Base-by-base conservation (phyloP, 2,888 invertebrate genomes). In the Pristionchus mayeri region DNA sequence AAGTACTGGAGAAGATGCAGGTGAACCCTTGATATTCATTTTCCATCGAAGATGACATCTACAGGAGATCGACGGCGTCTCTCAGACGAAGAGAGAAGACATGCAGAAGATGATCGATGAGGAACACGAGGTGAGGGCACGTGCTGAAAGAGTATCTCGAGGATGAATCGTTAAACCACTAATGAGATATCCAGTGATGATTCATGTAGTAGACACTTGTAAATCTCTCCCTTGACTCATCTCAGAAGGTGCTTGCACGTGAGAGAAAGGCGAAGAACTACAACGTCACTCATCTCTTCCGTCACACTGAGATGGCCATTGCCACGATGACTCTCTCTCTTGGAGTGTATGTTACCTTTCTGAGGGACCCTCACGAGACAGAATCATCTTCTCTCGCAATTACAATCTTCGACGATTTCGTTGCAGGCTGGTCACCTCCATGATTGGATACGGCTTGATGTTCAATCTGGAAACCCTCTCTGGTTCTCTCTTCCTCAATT, bases 401-500 rank as follows among this genome's bases (percentile, higher is more conserved):
- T 2, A 63, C 13, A 63, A 2, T 34, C 27, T 13, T 63, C 63
- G 1, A 11, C 34, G 6, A 57, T n/a, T 6, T 27, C 27, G n/a
- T 85, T 89, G 48, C 83, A 90, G 90, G 30, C 87, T 90, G 84
- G 87, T 89, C 63, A 90, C 90, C 0, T 87, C 88, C 11, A 88
- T 91, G 85, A 89, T 90, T 27, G 91, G 90, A 86, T 91, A 91
- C 71, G 90, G 90, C 21, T 86, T 91, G 21, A 86, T 91, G n/a
- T 91, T 90, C 87, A 90, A 91, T 82, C 88, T 91, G 76, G 91
- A 90, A 50, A 90, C 88, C 27, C 80, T 90, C 16, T 87, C 89
- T 4, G 91, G 91, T 11, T 90, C 90, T 2, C 85, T 91, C 50
- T 91, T 87, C 75, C 84, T 89, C 48, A 91, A 91, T 84, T 86